Evolutionary conservation across 1,140 invertebrate species (phyloP).

Genomic region (Scaptomyza pallida): DNA sequence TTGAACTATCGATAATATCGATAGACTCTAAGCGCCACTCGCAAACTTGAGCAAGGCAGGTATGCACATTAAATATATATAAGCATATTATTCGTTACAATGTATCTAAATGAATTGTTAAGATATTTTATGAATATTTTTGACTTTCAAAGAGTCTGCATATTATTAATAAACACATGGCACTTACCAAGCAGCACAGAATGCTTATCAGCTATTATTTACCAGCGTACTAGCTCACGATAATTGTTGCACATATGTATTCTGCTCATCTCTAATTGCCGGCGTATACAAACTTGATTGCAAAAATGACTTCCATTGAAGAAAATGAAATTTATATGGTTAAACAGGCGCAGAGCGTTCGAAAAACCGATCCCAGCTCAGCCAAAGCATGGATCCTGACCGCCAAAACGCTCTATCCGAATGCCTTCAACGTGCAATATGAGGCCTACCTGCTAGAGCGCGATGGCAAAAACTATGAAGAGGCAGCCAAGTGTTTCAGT

Average conservation of each 20-base stretch:
- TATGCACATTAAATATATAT: no score
- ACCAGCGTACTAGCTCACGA: background rate
- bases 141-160: no score
- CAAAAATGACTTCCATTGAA: constrained; percentile 36
- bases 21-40: background rate
- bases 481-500: constrained; percentile 93
- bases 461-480: constrained; percentile 90
- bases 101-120: no score
- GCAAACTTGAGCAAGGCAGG: background rate
- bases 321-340: constrained; percentile 69
- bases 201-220: background rate
- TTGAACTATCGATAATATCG: constrained; percentile 12
- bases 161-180: no score
- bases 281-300: constrained; percentile 13
- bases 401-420: constrained; percentile 93
- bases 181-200: no score
- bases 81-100: no score
- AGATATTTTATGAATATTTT: no score
- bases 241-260: background rate
- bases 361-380: constrained; percentile 87
- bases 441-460: constrained; percentile 93
- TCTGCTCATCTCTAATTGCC: constrained; percentile 29
- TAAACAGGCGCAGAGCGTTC: constrained; percentile 58
- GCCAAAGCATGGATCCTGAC: constrained; percentile 97
- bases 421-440: constrained; percentile 93